Base-by-base conservation (phyloP, 1,140 invertebrate genomes). In the Cyphomyrmex costatus region DNA sequence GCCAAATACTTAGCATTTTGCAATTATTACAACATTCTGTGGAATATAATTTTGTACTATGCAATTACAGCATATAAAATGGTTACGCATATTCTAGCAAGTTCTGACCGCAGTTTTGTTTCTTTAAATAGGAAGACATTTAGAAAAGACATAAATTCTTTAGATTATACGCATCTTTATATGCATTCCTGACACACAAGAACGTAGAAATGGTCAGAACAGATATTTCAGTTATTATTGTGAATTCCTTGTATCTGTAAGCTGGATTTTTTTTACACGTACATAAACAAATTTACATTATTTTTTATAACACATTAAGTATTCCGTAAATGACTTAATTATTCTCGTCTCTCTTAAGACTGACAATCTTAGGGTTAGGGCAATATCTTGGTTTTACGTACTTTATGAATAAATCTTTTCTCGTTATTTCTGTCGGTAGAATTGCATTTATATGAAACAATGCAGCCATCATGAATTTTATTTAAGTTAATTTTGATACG, bases 281-380 rank as follows among this genome's bases (percentile, higher is more conserved):
- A 42, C 4, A 46, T 42, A 46, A 30, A 49, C 7, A 27, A 46
- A 19, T 46, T 36, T 24, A 36, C 21, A 5, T 74, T 36, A 12
- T 79, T 46, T 80, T 36, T 42, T 30, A 53, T 56, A 70, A 16
- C 10, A 5, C 14, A 16, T 30, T 14, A 70, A 42, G 21, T 80
- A 56, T 80, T 80, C 49, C 63, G 49, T 80, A 27, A 33, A 42
- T n/a, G 21, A 70, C 33, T 66, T 70, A 70, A 80, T 68, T 53
- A 70, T 56, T 80, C 49, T 79, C 46, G 61, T 66, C 58, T 42
- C 42, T 66, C 49, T 70, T 33, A 89, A 89, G 88, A 89, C 88
- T 89, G 88, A 89, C 30, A 85, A 46, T 79, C 51, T 56, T 70
- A 46, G 58, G 73, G 30, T 76, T 76, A 36, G 60, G 27, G n/a